Base-by-base conservation (phyloP, 2,797 vertebrate species). In the Epinephelus malabaricus region DNA sequence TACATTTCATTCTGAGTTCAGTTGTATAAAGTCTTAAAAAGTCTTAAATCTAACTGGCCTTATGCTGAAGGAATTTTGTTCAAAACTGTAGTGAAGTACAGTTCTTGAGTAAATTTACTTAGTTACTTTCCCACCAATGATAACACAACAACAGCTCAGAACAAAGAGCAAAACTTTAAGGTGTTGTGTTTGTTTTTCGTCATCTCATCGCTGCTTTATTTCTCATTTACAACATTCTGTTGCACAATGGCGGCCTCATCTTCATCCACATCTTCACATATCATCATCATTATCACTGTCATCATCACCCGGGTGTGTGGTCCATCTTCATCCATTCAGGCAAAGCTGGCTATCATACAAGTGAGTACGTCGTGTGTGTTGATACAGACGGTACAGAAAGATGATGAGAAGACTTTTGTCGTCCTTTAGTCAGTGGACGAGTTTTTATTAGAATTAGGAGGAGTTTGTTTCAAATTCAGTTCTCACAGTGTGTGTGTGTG, bases 321-420 rank as follows among this genome's bases (percentile, higher is more conserved):
- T 73, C 40, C 86, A 85, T 83, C 86, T 86, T 54, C 82, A 86
- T 85, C 81, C 67, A n/a, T 43, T 75, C 87, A 96, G 95, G 94
- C 85, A 96, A 96, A 78, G 92, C 94, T 73, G 94, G 93, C 34
- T 96, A 95, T 83, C 95, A 96, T 73, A 93, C 93, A 5, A 55
- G 95, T 95, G 88, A 95, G 95, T 95, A 77, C 47, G 10, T 2
- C 3, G 49, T 67, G 51, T 66, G 34, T 72, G 40, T 59, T 43
- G 4, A 34, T 34, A 21, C 9, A 27, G 65, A 51, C 34, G 18
- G 62, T 19, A 45, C 25, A 30, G 2, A 58, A 11, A 50, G 15
- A 43, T 3, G 17, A 53, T 18, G 14, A 30, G 23, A 46, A n/a
- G 19, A 6, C 21, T 5, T 30, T 9, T 23, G 59, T 64, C 23